Evolutionary conservation across 2,888 invertebrate genomes (phyloP), one percentile per base, ranked within the genome.

Genomic region (Phengaris alcon): DNA sequence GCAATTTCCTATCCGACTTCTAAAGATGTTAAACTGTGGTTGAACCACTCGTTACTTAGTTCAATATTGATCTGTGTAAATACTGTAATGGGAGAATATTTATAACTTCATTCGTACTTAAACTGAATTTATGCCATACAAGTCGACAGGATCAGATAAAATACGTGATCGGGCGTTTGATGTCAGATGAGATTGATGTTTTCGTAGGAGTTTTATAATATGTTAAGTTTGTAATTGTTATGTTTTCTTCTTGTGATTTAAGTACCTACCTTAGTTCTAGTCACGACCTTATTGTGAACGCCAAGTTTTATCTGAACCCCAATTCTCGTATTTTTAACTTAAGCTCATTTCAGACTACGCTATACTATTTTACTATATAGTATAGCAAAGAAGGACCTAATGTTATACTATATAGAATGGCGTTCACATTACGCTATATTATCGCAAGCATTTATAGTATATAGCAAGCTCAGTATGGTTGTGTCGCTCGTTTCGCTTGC

Each of bases 1-100:
- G 9, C 52, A 52, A 52, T 52, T 52, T 10, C 9, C 10, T 12
- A 52, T 22, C 9, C 73, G 73, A 22, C 44, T 73, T 52, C 72
- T 54, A 54, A 73, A 13, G 54, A 54, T 72, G 52, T 72, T 3
- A 72, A 54, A 54, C 35, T 72, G 35, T 54, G n/a, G n/a, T n/a
- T n/a, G 22, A 54, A 54, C 72, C 57, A 22, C n/a, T 57, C 73
- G 4, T 35, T 35, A 73, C 54, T 68, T 64, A 64, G 64, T 64
- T 51, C 48, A 64, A 74, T 64, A 52, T 74, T 12, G 22, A 48
- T 15, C 15, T 48, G 15, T 52, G 70, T 70, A 48, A 48, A 70
- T 70, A 70, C 48, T 44, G 35, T 64, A 70, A 70, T 35, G 64
- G 35, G 35, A 48, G 15, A 70, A 70, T 22, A 70, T 70, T 70